Evolutionary conservation across 2,797 vertebrate species (phyloP), one percentile per base, ranked within the genome.

Genomic region (Sphenodon punctatus): DNA sequence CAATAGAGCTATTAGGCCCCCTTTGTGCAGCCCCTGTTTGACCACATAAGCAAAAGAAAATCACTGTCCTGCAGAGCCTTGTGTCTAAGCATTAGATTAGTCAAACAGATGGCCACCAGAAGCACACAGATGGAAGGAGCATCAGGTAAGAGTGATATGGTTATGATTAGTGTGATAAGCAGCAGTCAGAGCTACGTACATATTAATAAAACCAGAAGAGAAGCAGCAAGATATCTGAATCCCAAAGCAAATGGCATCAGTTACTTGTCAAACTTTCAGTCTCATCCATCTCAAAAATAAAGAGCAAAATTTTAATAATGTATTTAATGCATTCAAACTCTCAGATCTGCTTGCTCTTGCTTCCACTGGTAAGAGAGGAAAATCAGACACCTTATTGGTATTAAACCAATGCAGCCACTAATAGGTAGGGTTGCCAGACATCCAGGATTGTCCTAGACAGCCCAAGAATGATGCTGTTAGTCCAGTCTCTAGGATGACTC

Each of bases 311-410:
- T 3, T 32, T 58, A 30, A 10, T 72, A 32, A 64, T 74, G 81
- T 77, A 77, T 20, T 71, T 75, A 53, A 74, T 4, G 27, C 68
- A 65, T 68, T 88, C 74, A 64, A 67, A 83, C 75, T 72, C 80
- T 64, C 10, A 36, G 36, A 27, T 15, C 79, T 41, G 48, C 45
- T 64, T 74, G 71, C 53, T 46, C 51, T 27, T 27, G 49, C 49
- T 27, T 16, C n/a, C 25, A 5, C 49, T 49, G 27, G 49, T 14
- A 7, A 16, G 49, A 51, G n/a, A n/a, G n/a, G 48, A n/a, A 13
- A 49, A n/a, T 49, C 48, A 7, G 7, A 49, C 15, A 49, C n/a
- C 51, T 51, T 51, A 51, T 27, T 15, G n/a, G 27, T 14, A 27
- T 15, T 51, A 27, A n/a, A 49, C 49, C 23, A 25, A 15, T 25